Conservation (phyloP, 2,888 invertebrate species). For the Hydropsyche betteni region DNA sequence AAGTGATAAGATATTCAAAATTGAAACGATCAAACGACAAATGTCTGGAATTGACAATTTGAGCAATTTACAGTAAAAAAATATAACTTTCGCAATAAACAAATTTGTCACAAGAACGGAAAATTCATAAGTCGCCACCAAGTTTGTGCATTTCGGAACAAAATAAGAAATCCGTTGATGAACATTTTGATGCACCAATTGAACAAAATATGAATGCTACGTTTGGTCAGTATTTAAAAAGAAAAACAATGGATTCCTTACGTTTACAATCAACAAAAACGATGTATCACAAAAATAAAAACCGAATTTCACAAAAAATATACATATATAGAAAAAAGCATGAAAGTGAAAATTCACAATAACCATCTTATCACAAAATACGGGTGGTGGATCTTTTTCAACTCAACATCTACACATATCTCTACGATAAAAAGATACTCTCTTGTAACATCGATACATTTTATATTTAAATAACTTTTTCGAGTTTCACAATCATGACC, state of each 20-base stretch:
- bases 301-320: background rate
- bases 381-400: background rate
- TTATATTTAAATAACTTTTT: background rate
- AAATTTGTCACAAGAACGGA: no score
- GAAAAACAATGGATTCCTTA: no score
- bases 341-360: background rate
- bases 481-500: no score
- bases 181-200: no score
- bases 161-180: no score
- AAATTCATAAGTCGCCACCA: no score
- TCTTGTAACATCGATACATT: slow-evolving; percentile 21
- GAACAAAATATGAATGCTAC: no score
- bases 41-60: no score
- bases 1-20: background rate
- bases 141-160: no score
- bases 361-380: slow-evolving; percentile 21
- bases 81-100: no score
- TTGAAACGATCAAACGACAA: background rate
- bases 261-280: background rate
- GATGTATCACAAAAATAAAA: background rate
- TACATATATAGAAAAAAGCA: background rate
- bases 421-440: slow-evolving; percentile 18
- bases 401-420: slow-evolving; percentile 25
- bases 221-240: no score
- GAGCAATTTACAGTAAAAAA: no score